These are phyloP conservation scores for Synergus japonicus DNA, from an alignment of 2,888 invertebrate genomes.

Conservation along the genomic window DNA sequence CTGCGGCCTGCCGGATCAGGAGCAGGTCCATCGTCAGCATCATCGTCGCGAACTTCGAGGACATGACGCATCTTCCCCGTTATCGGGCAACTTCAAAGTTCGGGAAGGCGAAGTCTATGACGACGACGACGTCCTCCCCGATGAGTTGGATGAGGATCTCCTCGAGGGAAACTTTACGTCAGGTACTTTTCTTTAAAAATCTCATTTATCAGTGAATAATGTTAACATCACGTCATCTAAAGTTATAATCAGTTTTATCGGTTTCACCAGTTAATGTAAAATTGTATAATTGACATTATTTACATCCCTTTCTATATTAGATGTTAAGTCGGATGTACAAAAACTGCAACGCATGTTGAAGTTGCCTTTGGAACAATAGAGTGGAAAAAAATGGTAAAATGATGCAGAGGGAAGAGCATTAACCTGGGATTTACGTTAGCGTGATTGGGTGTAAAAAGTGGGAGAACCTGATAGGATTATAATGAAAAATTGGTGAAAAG, in stretches of 20 bases:
- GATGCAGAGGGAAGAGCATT: background rate
- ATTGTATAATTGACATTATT: background rate
- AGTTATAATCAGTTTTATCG: no score
- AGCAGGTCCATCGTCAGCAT: conserved; percentile 49
- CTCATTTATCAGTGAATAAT: background rate
- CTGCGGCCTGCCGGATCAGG: conserved; percentile 49
- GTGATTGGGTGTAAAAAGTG: background rate
- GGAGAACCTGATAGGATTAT: background rate
- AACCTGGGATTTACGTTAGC: background rate
- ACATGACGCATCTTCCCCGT: conserved; percentile 46
- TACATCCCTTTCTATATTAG: background rate
- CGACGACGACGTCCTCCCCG: conserved; percentile 71
- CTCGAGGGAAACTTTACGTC: conserved; percentile 74
- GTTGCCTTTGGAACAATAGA: background rate
- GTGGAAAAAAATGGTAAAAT: background rate
- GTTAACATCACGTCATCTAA: background rate
- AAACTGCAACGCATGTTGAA: background rate
- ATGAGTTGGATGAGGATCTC: conserved; percentile 74
- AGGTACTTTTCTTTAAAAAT: conserved; percentile 65
- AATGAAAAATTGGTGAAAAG: background rate
- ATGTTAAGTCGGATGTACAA: no score
- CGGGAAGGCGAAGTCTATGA: conserved; percentile 62
- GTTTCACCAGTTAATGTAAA: no score
- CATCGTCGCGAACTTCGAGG: conserved; percentile 50
- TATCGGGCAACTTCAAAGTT: conserved; percentile 52